A percentile compares a stretch with the other conserved stretches of the same genome.
phyloP scores from a whole-genome alignment of 2,797 vertebrate species.

The Phylloscopus collybita region DNA sequence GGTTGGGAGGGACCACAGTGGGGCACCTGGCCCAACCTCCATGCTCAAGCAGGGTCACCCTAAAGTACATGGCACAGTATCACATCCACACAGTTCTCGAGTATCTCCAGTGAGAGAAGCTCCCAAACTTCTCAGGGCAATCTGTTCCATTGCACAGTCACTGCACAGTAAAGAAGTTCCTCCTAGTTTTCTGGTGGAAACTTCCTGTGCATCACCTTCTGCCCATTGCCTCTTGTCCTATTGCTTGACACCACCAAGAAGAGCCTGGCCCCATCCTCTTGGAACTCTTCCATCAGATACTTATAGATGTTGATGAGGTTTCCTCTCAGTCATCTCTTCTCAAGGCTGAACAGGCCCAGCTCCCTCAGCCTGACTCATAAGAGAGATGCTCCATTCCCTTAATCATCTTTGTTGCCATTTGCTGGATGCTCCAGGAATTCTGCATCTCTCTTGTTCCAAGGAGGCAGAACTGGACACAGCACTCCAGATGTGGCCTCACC shows the following conservation, averaged over 20 bases:
- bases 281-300: background rate
- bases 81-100: background rate
- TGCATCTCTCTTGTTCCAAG: fast-evolving
- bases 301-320: fast-evolving
- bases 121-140: background rate
- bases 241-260: background rate
- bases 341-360: background rate
- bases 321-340: background rate
- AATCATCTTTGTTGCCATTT: background rate
- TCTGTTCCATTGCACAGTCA: fast-evolving
- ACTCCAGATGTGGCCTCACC: background rate
- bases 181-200: background rate
- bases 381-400: background rate
- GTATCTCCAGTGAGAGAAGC: background rate
- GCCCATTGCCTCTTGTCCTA: background rate
- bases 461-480: background rate
- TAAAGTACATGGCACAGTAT: background rate
- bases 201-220: background rate
- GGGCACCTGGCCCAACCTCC: background rate
- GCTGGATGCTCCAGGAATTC: background rate
- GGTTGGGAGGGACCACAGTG: background rate
- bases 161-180: background rate
- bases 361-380: background rate
- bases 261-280: background rate
- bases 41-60: background rate